Evolutionary conservation across 2,888 invertebrate genomes (phyloP), one percentile per base, ranked within the genome.

Genomic region (Chrysina gloriosa): DNA sequence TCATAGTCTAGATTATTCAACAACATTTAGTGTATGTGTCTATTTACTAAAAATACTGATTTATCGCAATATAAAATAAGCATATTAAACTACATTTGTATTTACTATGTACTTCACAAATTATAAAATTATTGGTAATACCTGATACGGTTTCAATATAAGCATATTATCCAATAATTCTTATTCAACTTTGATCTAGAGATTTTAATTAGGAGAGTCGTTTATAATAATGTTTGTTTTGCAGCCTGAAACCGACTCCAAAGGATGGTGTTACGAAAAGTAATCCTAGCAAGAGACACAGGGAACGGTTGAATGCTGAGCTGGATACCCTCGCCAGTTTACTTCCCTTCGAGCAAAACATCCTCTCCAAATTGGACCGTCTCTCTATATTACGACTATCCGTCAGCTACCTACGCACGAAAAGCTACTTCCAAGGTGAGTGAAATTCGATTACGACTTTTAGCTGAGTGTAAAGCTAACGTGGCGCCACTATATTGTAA

Each of bases 401-500:
- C 65, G 99, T 99, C 85, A 97, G 97, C 87, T 99, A 98, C 84
- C 90, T 99, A 77, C 91, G 98, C 79, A 98, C 97, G 81, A 99
- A 99, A 87, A 97, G 97, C 86, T 99, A 98, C 88, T 99, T 99
- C 87, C 97, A 98, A 94, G 97, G 98, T 98, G 85, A 21, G 69
- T 39, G n/a, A n/a, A n/a, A 34, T 34, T 16, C 19, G 9, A 34
- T 31, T 64, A 27, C 65, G 19, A 16, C 39, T 42, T 21, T 19
- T 58, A 23, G 5, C 3, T 34, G 31, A 31, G 16, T 29, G 29
- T 11, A 16, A 14, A 2, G 5, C 11, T 11, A 48, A 23, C 21
- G 48, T 11, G 25, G 19, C 21, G 45, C 45, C 21, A 23, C 25
- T 4, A 27, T 3, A 7, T 25, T 21, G 23, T 48, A 23, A 48